Conservation (phyloP, 2,888 invertebrate genomes). For the Rhynchonema sp. region DNA sequence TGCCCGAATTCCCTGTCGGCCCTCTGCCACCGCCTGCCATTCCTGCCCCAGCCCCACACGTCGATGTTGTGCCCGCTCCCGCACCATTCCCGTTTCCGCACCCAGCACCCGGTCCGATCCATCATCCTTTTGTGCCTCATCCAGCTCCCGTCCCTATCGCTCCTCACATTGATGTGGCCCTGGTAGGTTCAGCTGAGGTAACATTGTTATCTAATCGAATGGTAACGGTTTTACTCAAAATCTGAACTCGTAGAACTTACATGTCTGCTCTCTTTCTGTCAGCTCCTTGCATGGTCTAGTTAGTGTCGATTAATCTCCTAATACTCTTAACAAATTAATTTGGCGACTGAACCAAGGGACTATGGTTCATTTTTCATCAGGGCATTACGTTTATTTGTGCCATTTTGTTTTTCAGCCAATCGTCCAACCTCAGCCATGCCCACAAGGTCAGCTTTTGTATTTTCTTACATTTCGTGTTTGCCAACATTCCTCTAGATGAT, state of each 20-base stretch:
- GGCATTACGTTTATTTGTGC: neutral
- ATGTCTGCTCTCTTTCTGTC: too few species aligned
- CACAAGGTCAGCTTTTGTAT: slow-evolving; percentile 13
- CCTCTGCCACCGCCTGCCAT: neutral
- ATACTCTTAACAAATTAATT: too few species aligned
- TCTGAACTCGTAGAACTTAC: too few species aligned
- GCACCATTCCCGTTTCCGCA: neutral
- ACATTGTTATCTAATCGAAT: too few species aligned
- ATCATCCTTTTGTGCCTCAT: too few species aligned
- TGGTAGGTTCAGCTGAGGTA: too few species aligned
- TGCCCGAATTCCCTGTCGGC: neutral
- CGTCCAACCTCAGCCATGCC: slow-evolving; percentile 24
- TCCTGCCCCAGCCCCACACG: slow-evolving; percentile 6
- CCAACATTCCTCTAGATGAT: too few species aligned
- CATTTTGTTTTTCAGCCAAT: slow-evolving; percentile 12
- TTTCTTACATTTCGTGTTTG: neutral
- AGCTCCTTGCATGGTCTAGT: too few species aligned
- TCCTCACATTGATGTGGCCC: too few species aligned
- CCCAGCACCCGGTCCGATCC: neutral
- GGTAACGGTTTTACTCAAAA: too few species aligned
- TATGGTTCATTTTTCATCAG: neutral
- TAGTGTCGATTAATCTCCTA: too few species aligned
- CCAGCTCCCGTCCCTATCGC: too few species aligned
- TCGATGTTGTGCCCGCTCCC: neutral
- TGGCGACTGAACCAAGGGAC: neutral